Conservation (phyloP, 2,113 vertebrate genomes). For the Oryzias woworae region DNA sequence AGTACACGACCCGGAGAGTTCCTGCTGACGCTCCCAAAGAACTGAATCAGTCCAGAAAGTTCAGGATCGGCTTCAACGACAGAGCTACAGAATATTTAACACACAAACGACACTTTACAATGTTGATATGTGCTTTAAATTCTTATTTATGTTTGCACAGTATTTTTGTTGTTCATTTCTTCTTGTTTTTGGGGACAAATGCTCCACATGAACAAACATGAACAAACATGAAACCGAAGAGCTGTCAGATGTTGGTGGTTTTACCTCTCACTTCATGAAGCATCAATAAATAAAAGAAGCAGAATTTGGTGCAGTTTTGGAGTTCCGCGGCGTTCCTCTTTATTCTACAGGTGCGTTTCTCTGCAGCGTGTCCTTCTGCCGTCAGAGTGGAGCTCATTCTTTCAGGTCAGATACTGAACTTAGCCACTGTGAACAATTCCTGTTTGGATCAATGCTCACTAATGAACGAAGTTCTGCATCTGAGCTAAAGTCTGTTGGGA, state of each 20-base stretch:
- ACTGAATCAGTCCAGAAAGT: no score
- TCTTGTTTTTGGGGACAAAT: no score
- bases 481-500: constrained; percentile 57
- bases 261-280: constrained; percentile 1
- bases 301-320: constrained; percentile 19
- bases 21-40: constrained; percentile 6
- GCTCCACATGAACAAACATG: no score
- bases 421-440: constrained; percentile 80
- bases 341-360: constrained; percentile 19
- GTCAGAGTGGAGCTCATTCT: constrained; percentile 29
- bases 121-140: no score
- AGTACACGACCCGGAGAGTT: constrained; percentile 54
- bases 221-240: neutral
- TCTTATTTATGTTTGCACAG: no score
- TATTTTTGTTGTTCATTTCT: no score
- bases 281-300: constrained; percentile 6
- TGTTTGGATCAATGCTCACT: constrained; percentile 70
- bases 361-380: neutral
- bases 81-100: no score
- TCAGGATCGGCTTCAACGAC: no score
- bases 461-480: constrained; percentile 76
- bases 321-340: constrained; percentile 41
- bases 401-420: constrained; percentile 77
- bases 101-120: no score
- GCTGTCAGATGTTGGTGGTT: neutral